Conservation (phyloP, 2,888 invertebrate species). For the Peribatodes rhomboidaria region DNA sequence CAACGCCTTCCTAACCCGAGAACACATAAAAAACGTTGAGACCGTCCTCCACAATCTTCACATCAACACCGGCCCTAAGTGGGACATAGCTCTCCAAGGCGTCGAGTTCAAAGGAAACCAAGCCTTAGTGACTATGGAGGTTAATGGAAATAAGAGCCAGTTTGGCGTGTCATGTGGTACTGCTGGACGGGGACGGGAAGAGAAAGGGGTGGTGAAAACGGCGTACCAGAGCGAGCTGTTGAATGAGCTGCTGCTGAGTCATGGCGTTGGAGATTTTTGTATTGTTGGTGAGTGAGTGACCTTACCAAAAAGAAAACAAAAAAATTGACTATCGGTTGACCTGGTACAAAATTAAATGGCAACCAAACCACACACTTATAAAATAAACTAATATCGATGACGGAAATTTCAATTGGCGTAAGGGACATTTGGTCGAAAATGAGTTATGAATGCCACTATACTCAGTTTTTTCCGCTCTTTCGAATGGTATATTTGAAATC, state of each 20-base stretch:
- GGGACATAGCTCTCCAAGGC: constrained; percentile 58
- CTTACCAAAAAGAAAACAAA: no score
- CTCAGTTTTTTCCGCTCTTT: no score
- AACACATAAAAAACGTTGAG: constrained; percentile 91
- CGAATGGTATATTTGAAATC: no score
- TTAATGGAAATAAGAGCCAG: constrained; percentile 72
- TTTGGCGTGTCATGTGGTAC: constrained; percentile 76
- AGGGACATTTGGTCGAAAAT: no score
- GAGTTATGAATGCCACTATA: no score
- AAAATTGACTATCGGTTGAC: no score
- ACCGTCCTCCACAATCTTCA: constrained; percentile 89
- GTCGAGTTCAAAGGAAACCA: constrained; percentile 67
- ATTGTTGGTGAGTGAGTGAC: constrained; percentile 87
- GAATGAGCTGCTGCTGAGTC: constrained; percentile 92
- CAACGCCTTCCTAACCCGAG: constrained; percentile 91
- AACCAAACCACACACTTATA: no score
- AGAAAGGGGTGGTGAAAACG: constrained; percentile 87
- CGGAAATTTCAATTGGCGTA: no score
- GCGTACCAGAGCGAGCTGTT: constrained; percentile 93
- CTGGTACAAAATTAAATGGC: no score
- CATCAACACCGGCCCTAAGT: constrained; percentile 65
- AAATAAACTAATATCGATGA: no score
- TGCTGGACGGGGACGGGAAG: constrained; percentile 55
- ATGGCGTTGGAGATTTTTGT: constrained; percentile 94
- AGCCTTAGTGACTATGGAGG: constrained; percentile 74